phyloP scores from a whole-genome alignment of 2,888 invertebrate genomes.

The Listrodromus nycthemerus region DNA sequence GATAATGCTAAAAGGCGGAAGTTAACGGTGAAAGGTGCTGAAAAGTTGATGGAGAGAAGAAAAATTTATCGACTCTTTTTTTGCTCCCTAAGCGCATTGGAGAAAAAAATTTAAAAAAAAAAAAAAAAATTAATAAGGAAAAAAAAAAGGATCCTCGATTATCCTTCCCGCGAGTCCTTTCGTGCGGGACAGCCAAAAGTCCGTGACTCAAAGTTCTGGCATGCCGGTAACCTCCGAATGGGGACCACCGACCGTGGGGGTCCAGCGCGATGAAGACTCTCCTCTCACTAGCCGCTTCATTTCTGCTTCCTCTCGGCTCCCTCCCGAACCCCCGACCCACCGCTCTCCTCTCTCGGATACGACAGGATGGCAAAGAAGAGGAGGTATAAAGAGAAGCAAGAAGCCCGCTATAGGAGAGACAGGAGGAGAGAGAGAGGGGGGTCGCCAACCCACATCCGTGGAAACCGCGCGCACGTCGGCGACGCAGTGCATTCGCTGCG shows the following conservation, averaged over 20 bases:
- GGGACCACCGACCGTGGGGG: conserved; percentile 16
- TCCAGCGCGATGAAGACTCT: conserved; percentile 45
- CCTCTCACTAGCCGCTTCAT: conserved; percentile 33
- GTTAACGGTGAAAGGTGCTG: conserved; percentile 1
- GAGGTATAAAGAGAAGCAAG: neutral
- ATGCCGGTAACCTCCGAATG: conserved; percentile 43
- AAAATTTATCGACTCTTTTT: neutral
- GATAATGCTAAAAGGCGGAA: conserved; percentile 8
- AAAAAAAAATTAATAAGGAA: neutral
- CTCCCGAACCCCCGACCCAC: neutral
- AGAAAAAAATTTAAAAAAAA: neutral
- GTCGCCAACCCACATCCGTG: conserved; percentile 49
- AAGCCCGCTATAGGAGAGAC: conserved; percentile 9
- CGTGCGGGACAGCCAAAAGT: conserved; percentile 33
- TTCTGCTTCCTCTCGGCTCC: conserved; percentile 21
- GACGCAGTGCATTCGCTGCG: conserved; percentile 42
- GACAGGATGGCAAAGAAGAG: conserved; percentile 7
- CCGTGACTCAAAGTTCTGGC: conserved; percentile 54
- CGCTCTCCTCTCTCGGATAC: conserved; percentile 14
- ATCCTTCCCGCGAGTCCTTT: conserved; percentile 10
- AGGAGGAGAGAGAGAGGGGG: conserved; percentile 23
- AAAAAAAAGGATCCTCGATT: neutral
- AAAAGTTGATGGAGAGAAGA: neutral
- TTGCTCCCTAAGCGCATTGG: neutral
- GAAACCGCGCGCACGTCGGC: conserved; percentile 39